A percentile compares a stretch with the other conserved stretches of the same genome.
phyloP scores from a whole-genome alignment of 1,140 invertebrate species.

The Meloidogyne floridensis region DNA sequence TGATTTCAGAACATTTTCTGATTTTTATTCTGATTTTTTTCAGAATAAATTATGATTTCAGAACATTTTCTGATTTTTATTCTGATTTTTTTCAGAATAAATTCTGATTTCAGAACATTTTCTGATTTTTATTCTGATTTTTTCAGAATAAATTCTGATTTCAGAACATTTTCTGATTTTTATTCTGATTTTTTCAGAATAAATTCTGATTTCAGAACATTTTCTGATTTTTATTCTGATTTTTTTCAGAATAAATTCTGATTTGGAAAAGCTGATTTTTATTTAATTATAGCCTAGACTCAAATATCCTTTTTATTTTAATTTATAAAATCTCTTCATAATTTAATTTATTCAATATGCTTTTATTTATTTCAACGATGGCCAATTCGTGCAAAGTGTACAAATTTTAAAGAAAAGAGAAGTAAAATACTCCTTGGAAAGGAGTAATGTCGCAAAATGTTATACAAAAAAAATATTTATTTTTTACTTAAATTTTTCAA shows the following conservation, averaged over 20 bases:
- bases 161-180: not conserved
- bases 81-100: not conserved
- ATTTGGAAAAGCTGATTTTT: not conserved
- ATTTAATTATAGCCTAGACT: not conserved
- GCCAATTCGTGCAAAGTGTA: conserved; percentile 35
- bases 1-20: no score
- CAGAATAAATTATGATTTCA: no score
- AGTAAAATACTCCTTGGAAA: not conserved
- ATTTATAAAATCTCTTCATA: not conserved
- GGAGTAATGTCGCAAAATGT: not conserved
- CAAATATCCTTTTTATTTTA: not conserved
- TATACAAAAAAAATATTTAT: not conserved
- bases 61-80: not conserved
- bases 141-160: not conserved
- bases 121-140: no score
- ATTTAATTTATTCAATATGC: not conserved
- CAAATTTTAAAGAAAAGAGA: conserved; percentile 15
- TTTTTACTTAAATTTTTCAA: not conserved
- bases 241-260: not conserved
- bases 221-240: not conserved
- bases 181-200: not conserved
- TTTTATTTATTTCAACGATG: conserved; percentile 21
- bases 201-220: not conserved
- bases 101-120: not conserved
- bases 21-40: not conserved